Conservation (phyloP, 2,113 vertebrate genomes). For the Alligator sinensis region DNA sequence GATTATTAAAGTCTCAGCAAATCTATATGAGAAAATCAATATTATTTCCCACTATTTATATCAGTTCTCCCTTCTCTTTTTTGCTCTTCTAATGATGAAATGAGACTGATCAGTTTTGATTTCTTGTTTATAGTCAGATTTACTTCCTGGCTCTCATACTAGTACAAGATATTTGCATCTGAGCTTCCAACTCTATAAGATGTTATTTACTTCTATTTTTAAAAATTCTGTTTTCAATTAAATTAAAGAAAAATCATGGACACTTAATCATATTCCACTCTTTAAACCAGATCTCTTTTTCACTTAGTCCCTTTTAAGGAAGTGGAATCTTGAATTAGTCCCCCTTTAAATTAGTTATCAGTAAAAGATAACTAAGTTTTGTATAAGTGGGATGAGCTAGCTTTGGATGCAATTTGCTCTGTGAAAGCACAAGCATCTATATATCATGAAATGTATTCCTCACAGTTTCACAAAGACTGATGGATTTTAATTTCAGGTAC, state of each 20-base stretch:
- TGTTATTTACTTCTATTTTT: accelerated
- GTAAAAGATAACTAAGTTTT: constrained; percentile 32
- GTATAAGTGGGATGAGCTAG: constrained; percentile 40
- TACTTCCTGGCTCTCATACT: neutral
- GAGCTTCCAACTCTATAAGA: neutral
- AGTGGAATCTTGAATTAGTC: neutral
- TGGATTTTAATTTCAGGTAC: constrained; percentile 82
- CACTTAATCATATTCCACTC: neutral
- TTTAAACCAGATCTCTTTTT: neutral
- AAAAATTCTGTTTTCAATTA: constrained; percentile 6
- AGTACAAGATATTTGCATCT: neutral
- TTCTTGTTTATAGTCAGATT: constrained; percentile 17
- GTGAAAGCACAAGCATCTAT: constrained; percentile 64
- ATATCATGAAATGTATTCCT: constrained; percentile 57
- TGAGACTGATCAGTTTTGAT: neutral
- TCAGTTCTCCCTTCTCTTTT: neutral
- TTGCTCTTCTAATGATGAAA: neutral
- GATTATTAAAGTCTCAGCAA: neutral
- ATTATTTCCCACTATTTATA: neutral
- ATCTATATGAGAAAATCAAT: neutral
- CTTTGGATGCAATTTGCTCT: constrained; percentile 54
- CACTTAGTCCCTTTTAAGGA: neutral
- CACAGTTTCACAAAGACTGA: constrained; percentile 75
- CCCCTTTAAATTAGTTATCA: constrained; percentile 19
- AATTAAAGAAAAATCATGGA: constrained; percentile 20